Conservation (phyloP, 2,797 vertebrate species). For the Enteromius mattozi region DNA sequence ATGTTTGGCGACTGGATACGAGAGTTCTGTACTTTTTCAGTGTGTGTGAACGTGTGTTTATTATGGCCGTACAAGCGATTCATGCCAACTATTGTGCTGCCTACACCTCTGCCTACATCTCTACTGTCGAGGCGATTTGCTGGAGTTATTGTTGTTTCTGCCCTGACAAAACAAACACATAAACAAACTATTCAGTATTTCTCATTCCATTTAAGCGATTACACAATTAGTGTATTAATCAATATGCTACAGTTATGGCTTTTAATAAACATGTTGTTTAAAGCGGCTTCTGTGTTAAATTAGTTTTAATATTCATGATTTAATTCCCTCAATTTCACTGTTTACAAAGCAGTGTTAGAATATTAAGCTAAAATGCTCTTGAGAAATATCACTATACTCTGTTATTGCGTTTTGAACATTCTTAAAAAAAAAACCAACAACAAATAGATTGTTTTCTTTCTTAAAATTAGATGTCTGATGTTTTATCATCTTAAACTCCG, state of each 20-base stretch:
- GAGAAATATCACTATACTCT: conserved; percentile 37
- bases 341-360: conserved; percentile 44
- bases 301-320: conserved; percentile 62
- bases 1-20: conserved; percentile 13
- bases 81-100: conserved; percentile 18
- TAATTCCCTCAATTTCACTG: conserved; percentile 50
- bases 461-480: not conserved
- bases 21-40: not conserved
- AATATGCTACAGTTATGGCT: conserved; percentile 44
- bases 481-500: not conserved
- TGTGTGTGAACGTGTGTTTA: not conserved
- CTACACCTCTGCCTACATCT: conserved; percentile 26
- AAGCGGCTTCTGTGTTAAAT: conserved; percentile 47
- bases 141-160: not conserved
- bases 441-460: not conserved
- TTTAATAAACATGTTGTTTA: conserved; percentile 59
- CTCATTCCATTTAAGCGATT: conserved; percentile 45
- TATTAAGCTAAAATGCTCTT: conserved; percentile 59
- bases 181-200: not conserved
- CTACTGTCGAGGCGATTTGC: not conserved
- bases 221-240: conserved; percentile 41
- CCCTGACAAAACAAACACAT: not conserved
- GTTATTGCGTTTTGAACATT: conserved; percentile 22
- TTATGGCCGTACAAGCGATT: not conserved
- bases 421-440: not conserved